Evolutionary conservation across 2,113 vertebrate genomes (phyloP), one percentile per base, ranked within the genome.

Genomic region (Phaethon lepturus): DNA sequence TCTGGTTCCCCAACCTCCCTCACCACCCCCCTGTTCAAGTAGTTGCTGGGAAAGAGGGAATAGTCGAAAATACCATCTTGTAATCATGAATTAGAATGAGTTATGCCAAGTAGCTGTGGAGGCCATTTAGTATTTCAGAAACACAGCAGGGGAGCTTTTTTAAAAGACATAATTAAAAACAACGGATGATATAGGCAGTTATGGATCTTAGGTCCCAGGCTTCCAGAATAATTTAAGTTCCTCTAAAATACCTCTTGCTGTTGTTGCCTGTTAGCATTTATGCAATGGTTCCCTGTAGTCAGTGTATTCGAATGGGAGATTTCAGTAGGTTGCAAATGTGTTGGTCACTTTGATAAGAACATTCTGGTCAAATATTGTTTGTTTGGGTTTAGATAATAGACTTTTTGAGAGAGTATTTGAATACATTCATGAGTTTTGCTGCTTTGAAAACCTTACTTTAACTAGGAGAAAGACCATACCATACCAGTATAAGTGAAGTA

Each of bases 141-240:
- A 92, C 97, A 91, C 97, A 98, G 97, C 97, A 95, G 97, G 98
- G 96, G 95, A 97, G 92, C 94, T 97, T 98, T 97, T 96, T 98
- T 96, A 94, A 98, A 98, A 98, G 97, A 95, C 97, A 97, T 98
- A 98, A 98, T 98, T 98, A 97, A 98, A 98, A 98, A 91, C 97
- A 98, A 98, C 60, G 67, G 86, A 98, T 96, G 89, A 98, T 97
- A 93, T 89, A 96, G 96, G 47, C 97, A 91, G 95, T 95, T 97
- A 96, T 74, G 88, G 95, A 97, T 96, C 97, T 96, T 93, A 90
- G 95, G 90, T 98, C 96, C 93, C 96, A 95, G 94, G 90, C 89
- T 98, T 97, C 95, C 91, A 92, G 86, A 95, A 97, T 97, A 95
- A 98, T 97, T 94, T 95, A 76, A 96, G 84, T 93, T 88, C 55